phyloP scores from a whole-genome alignment of 2,113 vertebrate genomes.

The Malurus alboscapulatus region DNA sequence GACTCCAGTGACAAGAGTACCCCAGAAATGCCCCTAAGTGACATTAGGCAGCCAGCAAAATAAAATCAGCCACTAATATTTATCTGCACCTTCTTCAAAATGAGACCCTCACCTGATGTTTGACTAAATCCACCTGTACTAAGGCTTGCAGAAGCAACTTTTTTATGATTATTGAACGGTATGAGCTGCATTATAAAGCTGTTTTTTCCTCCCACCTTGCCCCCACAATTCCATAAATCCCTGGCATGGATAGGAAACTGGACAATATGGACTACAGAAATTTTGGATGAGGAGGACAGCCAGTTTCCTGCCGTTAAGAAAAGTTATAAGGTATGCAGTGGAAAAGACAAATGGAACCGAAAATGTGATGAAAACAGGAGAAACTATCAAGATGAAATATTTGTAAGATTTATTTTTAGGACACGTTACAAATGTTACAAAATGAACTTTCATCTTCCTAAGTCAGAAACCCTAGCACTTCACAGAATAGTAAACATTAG shows the following conservation, averaged over 20 bases:
- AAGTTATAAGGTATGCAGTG: not conserved
- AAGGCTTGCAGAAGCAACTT: not conserved
- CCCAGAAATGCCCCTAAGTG: not conserved
- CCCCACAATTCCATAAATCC: not conserved
- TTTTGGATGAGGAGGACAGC: not conserved
- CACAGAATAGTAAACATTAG: not conserved
- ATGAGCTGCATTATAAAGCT: not conserved
- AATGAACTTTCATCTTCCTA: not conserved
- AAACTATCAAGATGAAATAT: not conserved
- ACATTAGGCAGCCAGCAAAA: not conserved
- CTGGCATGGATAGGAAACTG: not conserved
- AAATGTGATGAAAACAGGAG: not conserved
- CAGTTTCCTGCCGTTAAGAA: not conserved
- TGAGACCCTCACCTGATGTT: fast-evolving
- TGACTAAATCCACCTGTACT: not conserved
- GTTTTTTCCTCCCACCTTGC: not conserved
- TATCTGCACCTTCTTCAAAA: not conserved
- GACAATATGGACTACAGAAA: not conserved
- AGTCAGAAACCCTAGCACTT: not conserved
- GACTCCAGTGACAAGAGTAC: not conserved
- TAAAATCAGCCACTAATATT: not conserved
- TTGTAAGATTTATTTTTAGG: not conserved
- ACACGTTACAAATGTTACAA: not conserved
- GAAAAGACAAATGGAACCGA: not conserved
- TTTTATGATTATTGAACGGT: not conserved